Evolutionary conservation across 2,888 invertebrate species (phyloP).

Genomic region (Strigamia crassipes): DNA sequence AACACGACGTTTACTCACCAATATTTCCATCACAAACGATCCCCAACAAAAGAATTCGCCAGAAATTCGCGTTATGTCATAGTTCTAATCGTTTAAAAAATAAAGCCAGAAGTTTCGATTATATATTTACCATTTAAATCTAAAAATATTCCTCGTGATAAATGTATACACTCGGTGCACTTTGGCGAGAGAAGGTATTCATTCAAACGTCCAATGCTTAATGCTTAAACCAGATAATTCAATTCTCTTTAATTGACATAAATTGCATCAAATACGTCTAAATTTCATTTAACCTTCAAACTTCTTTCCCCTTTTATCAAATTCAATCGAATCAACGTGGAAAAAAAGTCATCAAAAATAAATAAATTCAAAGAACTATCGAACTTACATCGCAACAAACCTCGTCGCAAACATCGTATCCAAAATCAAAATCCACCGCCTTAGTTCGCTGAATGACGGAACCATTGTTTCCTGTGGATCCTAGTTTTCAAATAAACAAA

Average conservation of each 20-base stretch:
- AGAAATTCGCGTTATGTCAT: too few species aligned
- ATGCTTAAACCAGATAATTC: neutral
- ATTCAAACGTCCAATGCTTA: neutral
- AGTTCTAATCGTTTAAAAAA: too few species aligned
- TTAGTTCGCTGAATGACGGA: constrained; percentile 44
- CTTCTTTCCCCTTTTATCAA: neutral
- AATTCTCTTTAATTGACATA: neutral
- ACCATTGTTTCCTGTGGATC: constrained; percentile 4
- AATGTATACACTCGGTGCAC: too few species aligned
- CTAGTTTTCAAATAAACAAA: neutral
- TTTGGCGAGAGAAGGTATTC: neutral
- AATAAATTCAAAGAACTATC: neutral
- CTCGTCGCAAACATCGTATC: neutral
- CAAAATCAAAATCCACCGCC: constrained; percentile 45
- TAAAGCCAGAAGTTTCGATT: too few species aligned
- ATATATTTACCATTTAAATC: too few species aligned
- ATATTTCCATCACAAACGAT: neutral
- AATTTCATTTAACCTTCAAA: constrained; percentile 14
- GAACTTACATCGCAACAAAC: neutral
- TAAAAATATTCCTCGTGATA: too few species aligned
- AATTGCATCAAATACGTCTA: constrained; percentile 19
- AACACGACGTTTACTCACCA: neutral
- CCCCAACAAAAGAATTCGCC: too few species aligned
- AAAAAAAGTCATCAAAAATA: neutral
- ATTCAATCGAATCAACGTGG: neutral